These are phyloP conservation scores for Petroica traversi DNA, from an alignment of 2,113 vertebrate genomes.

Conservation along the genomic window DNA sequence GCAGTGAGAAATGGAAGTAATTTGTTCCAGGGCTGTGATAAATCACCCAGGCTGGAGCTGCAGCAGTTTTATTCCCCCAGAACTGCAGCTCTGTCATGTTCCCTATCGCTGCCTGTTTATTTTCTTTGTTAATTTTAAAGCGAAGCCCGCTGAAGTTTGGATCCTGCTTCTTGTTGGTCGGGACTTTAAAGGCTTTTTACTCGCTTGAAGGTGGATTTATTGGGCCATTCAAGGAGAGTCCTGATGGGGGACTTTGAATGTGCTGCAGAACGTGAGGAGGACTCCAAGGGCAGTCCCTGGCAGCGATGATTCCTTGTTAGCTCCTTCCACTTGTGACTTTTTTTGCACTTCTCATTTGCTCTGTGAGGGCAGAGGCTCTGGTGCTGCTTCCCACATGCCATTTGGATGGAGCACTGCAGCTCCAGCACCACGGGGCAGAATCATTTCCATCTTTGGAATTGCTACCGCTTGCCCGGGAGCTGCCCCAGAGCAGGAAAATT, in stretches of 20 bases:
- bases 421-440: neutral
- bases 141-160: neutral
- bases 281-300: neutral
- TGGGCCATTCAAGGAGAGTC: neutral
- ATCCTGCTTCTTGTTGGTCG: neutral
- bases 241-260: neutral
- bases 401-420: neutral
- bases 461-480: neutral
- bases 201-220: neutral
- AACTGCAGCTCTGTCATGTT: neutral
- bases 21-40: constrained; percentile 25
- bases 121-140: constrained; percentile 41
- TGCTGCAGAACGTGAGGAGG: fast-evolving
- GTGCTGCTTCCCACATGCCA: neutral
- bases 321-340: neutral
- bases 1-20: constrained; percentile 1
- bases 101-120: neutral
- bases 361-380: neutral
- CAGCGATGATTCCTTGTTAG: neutral
- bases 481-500: neutral
- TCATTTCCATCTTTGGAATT: constrained; percentile 60
- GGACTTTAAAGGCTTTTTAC: neutral
- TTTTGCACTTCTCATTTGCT: neutral
- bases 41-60: constrained; percentile 3
- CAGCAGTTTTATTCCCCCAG: neutral